Evolutionary conservation across 1,140 invertebrate genomes (phyloP).

Genomic region (Drosophila kanapiae): DNA sequence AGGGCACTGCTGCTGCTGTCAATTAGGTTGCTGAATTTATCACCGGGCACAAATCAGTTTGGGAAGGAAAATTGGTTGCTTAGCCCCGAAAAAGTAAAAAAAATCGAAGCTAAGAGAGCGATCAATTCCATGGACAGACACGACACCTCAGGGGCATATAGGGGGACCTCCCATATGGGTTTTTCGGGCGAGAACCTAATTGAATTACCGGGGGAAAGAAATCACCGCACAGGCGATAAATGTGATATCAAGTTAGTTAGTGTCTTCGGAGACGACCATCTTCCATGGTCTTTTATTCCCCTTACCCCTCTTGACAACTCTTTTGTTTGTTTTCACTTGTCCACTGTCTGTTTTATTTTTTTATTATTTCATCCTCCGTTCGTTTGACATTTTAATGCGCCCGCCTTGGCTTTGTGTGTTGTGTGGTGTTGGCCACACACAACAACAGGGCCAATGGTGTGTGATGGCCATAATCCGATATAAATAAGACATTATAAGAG

Average conservation of each 20-base stretch:
- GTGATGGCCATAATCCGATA: slow-evolving; percentile 80
- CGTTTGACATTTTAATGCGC: slow-evolving; percentile 80
- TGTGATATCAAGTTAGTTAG: slow-evolving; percentile 51
- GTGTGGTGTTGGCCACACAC: slow-evolving; percentile 53
- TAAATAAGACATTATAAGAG: slow-evolving; percentile 81
- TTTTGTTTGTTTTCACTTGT: slow-evolving; percentile 55
- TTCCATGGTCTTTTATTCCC: slow-evolving; percentile 18
- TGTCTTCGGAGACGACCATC: slow-evolving; percentile 14
- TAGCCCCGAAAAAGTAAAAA: slow-evolving; percentile 53
- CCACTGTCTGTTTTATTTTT: slow-evolving; percentile 58
- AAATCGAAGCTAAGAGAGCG: slow-evolving; percentile 68
- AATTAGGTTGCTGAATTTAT: slow-evolving; percentile 82
- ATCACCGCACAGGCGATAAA: slow-evolving; percentile 33
- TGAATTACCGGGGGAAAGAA: slow-evolving; percentile 65
- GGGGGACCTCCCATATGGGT: slow-evolving; percentile 53
- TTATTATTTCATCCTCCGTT: slow-evolving; percentile 60
- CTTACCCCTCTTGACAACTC: slow-evolving; percentile 32
- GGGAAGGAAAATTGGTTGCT: slow-evolving; percentile 53
- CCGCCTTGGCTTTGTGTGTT: slow-evolving; percentile 71
- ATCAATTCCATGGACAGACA: slow-evolving; percentile 73
- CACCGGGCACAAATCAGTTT: slow-evolving; percentile 75
- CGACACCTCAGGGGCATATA: slow-evolving; percentile 25
- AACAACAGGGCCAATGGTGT: slow-evolving; percentile 67
- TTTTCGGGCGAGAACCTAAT: slow-evolving; percentile 68
- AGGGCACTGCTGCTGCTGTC: slow-evolving; percentile 52